Percentiles rank a stretch among this genome's conserved stretches.
Conservation (phyloP, 2,888 invertebrate genomes). For the Pollenia amentaria region DNA sequence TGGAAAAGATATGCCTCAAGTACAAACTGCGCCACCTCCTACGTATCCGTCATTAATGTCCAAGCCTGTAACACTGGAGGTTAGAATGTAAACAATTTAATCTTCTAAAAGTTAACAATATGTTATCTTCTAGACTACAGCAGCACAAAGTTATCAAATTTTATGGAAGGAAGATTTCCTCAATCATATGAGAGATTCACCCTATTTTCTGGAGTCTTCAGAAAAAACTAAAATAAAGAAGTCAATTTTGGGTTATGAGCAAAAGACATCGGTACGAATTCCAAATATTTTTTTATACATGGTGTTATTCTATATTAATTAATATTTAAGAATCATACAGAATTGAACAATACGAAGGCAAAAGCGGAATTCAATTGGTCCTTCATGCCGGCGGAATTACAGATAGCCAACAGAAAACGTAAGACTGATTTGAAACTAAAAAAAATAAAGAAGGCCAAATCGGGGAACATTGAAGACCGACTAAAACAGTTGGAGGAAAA, state of each 20-base stretch:
- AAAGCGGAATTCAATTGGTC: conserved; percentile 85
- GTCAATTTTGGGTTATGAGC: conserved; percentile 76
- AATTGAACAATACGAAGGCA: conserved; percentile 79
- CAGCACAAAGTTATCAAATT: conserved; percentile 89
- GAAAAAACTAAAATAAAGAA: conserved; percentile 63
- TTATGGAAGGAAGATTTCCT: conserved; percentile 90
- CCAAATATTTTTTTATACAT: too few species aligned
- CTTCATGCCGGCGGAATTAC: conserved; percentile 88
- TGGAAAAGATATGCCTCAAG: conserved; percentile 86
- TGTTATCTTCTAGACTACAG: conserved; percentile 82
- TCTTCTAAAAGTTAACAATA: neutral
- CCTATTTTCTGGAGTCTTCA: conserved; percentile 82
- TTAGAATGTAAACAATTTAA: conserved; percentile 65
- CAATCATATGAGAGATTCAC: conserved; percentile 89
- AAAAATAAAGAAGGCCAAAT: conserved; percentile 77
- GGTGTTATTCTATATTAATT: neutral
- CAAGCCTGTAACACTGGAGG: conserved; percentile 86
- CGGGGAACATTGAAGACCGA: conserved; percentile 82
- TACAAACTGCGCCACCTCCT: conserved; percentile 86
- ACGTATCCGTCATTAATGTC: conserved; percentile 87
- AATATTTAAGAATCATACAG: conserved; percentile 77
- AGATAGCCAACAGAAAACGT: conserved; percentile 78
- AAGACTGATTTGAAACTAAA: conserved; percentile 69
- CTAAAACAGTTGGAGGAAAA: conserved; percentile 89
- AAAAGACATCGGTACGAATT: conserved; percentile 77